phyloP scores from a whole-genome alignment of 1,140 invertebrate species.

The Diploscapter pachys region DNA sequence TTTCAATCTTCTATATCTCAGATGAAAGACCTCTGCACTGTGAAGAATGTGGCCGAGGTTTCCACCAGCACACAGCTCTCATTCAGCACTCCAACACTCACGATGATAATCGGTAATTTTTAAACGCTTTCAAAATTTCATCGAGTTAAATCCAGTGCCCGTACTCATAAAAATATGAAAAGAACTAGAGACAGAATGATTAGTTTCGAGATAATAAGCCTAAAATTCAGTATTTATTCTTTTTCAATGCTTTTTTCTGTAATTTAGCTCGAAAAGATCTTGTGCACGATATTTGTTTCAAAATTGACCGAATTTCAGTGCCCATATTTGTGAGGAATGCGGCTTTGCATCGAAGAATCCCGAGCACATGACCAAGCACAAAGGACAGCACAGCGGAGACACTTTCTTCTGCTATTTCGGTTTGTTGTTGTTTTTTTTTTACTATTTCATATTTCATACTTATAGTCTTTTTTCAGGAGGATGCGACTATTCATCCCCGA shows the following conservation, averaged over 20 bases:
- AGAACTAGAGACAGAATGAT: no score
- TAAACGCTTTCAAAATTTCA: background rate
- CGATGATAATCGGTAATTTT: constrained; percentile 18
- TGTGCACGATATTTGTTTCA: no score
- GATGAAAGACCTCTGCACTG: constrained; percentile 60
- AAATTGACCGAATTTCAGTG: constrained; percentile 9
- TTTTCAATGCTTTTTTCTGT: no score
- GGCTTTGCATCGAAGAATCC: constrained; percentile 70
- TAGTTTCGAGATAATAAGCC: no score
- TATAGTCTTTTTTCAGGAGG: constrained; percentile 43
- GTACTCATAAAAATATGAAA: no score
- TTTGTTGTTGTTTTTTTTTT: constrained; percentile 9
- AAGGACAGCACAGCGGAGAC: constrained; percentile 69
- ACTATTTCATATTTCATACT: background rate
- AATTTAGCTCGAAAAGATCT: no score
- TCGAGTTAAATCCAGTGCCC: no score
- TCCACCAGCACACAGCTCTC: constrained; percentile 66
- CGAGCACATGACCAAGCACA: constrained; percentile 69
- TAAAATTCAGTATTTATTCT: no score
- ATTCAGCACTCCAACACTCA: constrained; percentile 64
- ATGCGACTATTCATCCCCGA: constrained; percentile 69
- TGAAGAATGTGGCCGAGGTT: constrained; percentile 64
- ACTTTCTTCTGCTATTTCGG: constrained; percentile 67
- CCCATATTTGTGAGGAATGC: constrained; percentile 66
- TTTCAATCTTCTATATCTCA: background rate